phyloP scores from a whole-genome alignment of 2,113 vertebrate species.

The Corythaixoides concolor region DNA sequence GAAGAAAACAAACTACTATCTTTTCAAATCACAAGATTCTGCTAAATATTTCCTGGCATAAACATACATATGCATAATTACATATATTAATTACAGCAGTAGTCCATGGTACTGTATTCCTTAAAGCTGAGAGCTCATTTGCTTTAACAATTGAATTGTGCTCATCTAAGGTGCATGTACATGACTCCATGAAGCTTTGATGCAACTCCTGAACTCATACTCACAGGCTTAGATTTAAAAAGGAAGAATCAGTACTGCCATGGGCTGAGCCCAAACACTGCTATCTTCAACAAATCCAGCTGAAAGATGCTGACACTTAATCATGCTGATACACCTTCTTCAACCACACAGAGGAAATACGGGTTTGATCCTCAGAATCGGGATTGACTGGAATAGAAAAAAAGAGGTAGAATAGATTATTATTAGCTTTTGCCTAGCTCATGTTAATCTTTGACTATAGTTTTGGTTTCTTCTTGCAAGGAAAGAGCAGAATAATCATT shows the following conservation, averaged over 20 bases:
- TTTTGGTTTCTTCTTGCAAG: background rate
- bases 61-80: background rate
- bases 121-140: background rate
- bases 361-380: background rate
- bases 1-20: background rate
- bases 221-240: background rate
- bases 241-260: rapidly evolving
- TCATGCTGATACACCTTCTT: rapidly evolving
- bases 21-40: background rate
- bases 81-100: background rate
- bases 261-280: background rate
- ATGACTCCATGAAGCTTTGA: background rate
- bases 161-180: too few species aligned
- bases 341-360: background rate
- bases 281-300: background rate
- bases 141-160: background rate
- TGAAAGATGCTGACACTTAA: background rate
- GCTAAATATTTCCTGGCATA: background rate
- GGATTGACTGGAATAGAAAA: background rate
- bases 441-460: background rate
- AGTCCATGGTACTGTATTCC: background rate
- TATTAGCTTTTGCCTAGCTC: background rate
- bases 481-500: background rate
- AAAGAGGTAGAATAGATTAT: background rate
- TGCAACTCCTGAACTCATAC: background rate